Base-by-base conservation (phyloP, 2,113 vertebrate species). In the Brachyhypopomus gauderio region DNA sequence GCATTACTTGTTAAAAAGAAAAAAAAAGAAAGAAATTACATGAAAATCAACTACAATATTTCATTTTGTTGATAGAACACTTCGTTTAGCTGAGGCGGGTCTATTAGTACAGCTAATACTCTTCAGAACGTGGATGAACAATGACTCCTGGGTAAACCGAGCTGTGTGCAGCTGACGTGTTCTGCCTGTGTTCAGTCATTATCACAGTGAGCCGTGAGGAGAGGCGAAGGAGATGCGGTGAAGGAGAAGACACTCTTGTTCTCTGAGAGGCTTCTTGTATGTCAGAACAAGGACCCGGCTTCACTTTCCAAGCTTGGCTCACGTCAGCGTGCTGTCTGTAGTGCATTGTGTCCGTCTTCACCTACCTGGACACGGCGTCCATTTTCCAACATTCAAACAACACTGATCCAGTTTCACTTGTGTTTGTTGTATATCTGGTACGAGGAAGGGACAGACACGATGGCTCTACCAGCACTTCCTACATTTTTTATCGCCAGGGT, bases 361-460 rank as follows among this genome's bases (percentile, higher is more conserved):
- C 66, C 12, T 22, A 3, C 27, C 66, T 41, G 20, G 66, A 2
- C 9, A 20, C 12, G 14, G 45, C 14, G 12, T 52, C 45, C 45
- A 52, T 52, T 52, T 52, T 52, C 14, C 45, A 52, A 14, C 38
- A 12, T n/a, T 34, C 34, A 41, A 34, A 41, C 5, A 19, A 41
- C 12, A 11, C 8, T 41, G 36, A 22, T 20, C 36, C 2, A n/a
- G n/a, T 38, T 52, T 12, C 45, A 70, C 8, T 70, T 70, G 36
- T 22, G 25, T 67, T 41, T 52, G 38, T 66, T 64, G 14, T 66
- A 34, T 2, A 67, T 60, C 23, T 67, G 62, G 75, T 55, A 77
- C 67, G 62, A 66, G 75, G 75, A 70, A 70, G 66, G 22, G 66
- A 1, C 66, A 41, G 36, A 22, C 19, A 22, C 20, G 34, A 38